A percentile compares a stretch with the other conserved stretches of the same genome.
Conservation (phyloP, 2,888 invertebrate genomes). For the Cephus pulcher region DNA sequence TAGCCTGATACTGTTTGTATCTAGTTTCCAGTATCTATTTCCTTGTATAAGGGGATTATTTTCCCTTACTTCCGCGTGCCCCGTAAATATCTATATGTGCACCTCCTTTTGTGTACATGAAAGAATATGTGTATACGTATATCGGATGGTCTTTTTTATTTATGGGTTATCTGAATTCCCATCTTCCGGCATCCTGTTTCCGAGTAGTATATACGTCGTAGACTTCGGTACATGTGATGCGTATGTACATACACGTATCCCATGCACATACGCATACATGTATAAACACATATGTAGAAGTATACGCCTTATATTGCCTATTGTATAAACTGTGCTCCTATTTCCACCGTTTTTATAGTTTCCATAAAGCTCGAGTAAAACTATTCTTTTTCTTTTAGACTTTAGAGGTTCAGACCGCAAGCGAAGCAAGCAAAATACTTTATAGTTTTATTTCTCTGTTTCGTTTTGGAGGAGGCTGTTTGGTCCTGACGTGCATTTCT, state of each 20-base stretch:
- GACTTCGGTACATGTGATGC: neutral
- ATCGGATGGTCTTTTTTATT: slow-evolving; percentile 46
- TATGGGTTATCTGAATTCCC: slow-evolving; percentile 40
- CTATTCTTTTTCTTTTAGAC: neutral
- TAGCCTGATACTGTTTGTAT: neutral
- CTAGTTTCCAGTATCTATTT: neutral
- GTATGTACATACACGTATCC: neutral
- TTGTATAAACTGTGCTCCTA: slow-evolving; percentile 14
- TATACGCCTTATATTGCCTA: slow-evolving; percentile 12
- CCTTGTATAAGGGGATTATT: neutral
- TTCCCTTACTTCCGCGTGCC: neutral
- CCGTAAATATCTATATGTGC: neutral
- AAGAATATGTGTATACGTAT: slow-evolving; percentile 24
- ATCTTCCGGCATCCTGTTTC: slow-evolving; percentile 27
- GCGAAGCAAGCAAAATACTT: neutral
- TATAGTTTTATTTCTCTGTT: neutral
- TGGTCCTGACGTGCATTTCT: neutral
- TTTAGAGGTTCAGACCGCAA: neutral
- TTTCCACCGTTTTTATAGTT: slow-evolving; percentile 15
- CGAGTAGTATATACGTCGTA: slow-evolving; percentile 6
- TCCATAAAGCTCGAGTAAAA: slow-evolving; percentile 12
- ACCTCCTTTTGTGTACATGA: neutral
- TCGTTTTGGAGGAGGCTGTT: neutral
- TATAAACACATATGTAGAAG: neutral
- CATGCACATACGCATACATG: neutral